Percentiles rank a stretch among this genome's conserved stretches.
Evolutionary conservation across 2,888 invertebrate species (phyloP).

Genomic region (Andrena trimmerana): DNA sequence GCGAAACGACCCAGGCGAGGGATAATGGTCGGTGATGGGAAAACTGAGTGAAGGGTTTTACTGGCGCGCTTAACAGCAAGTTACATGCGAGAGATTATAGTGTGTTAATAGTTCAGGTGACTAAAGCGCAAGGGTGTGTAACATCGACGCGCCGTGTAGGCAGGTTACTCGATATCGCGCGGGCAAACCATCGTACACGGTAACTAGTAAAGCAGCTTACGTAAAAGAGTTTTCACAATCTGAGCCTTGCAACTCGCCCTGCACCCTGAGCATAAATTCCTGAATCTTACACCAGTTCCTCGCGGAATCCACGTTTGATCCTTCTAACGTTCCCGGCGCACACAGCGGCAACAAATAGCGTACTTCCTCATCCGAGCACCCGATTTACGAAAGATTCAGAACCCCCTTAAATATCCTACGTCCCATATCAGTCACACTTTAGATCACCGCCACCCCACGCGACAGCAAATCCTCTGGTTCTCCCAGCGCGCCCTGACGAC

Average conservation of each 20-base stretch:
- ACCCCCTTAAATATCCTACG: neutral
- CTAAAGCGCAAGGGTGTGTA: constrained; percentile 20
- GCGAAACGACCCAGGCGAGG: constrained; percentile 23
- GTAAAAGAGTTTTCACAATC: constrained; percentile 4
- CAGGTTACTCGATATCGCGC: constrained; percentile 5
- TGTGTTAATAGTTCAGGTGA: constrained; percentile 51
- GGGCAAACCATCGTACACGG: neutral
- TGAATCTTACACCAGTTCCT: neutral
- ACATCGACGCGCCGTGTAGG: constrained; percentile 29
- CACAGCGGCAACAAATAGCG: too few relatives aligned
- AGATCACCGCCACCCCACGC: neutral
- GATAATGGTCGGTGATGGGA: constrained; percentile 52
- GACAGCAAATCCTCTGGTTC: neutral
- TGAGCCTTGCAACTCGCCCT: constrained; percentile 11
- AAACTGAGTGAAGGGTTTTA: constrained; percentile 54
- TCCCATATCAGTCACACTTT: constrained; percentile 10
- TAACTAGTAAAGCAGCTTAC: neutral
- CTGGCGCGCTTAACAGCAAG: constrained; percentile 39
- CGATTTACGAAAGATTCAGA: too few relatives aligned
- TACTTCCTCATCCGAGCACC: too few relatives aligned
- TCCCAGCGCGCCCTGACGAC: constrained; percentile 2
- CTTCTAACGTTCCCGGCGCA: neutral
- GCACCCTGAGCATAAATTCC: neutral
- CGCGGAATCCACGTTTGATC: neutral
- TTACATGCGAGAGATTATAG: constrained; percentile 59